Base-by-base conservation (phyloP, 2,113 vertebrate species). In the Riparia riparia region DNA sequence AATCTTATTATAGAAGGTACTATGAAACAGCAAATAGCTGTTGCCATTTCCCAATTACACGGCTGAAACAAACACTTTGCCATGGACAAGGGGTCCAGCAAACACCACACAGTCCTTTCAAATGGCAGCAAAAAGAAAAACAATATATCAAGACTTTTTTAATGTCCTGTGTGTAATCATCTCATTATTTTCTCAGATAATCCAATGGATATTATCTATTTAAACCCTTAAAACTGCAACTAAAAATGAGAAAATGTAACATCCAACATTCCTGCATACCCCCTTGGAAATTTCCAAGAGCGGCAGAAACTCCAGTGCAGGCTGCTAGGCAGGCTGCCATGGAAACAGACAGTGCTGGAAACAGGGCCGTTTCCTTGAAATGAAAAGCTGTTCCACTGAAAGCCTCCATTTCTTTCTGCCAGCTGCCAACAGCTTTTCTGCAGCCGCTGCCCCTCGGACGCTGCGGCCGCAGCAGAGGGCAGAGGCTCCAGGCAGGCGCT, bases 261-360 rank as follows among this genome's bases (percentile, higher is more conserved):
- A 77, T 93, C 89, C 77, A 94, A 74, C 68, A 95, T 73, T 91
- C 94, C 92, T 65, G 58, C 54, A 42, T 57, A 61, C n/a, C 94
- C 92, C 82, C 78, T 83, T 95, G 97, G 97, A 97, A 98, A 97
- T 97, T 97, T 97, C 97, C 97, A 95, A 92, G 94, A 83, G 85
- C 54, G 3, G 39, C 51, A 82, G 68, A 69, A 97, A 97, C 90
- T 96, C 90, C 69, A 45, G 88, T 3, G 82, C 66, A 94, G 95
- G 96, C 94, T 96, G 95, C 90, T 86, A 84, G 82, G 95, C 95
- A 84, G 95, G 97, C 97, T 98, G 85, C 96, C 93, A 98, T 97
- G 97, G 98, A 97, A 98, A 98, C 97, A 96, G 95, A 74, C 82
- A 85, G 92, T 70, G 96, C 97, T 97, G 97, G 96, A 96, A 97